These are phyloP conservation scores for Loxodonta africana DNA, from an alignment of 2,113 vertebrate species.

Conservation along the genomic window DNA sequence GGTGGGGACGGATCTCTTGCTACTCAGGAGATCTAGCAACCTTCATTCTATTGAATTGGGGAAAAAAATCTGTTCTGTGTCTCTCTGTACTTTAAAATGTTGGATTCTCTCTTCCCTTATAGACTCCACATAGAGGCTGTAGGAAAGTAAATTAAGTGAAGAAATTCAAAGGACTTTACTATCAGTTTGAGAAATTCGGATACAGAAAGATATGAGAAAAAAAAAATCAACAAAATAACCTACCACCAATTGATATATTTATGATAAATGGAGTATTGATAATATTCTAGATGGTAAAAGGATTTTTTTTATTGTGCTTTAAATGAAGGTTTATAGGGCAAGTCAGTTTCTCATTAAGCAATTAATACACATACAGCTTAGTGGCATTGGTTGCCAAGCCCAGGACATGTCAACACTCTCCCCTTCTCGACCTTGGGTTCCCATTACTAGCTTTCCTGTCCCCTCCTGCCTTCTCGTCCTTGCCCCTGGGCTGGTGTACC, in stretches of 20 bases:
- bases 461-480: too few relatives aligned
- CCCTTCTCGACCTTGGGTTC: too few relatives aligned
- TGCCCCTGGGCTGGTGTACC: too few relatives aligned
- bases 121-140: not conserved
- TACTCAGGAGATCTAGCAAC: not conserved
- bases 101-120: not conserved
- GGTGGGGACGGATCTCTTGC: not conserved
- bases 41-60: not conserved
- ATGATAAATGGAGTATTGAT: not conserved
- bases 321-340: too few relatives aligned
- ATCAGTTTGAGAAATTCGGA: not conserved
- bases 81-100: not conserved
- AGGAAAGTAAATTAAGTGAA: conserved; percentile 4
- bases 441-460: too few relatives aligned
- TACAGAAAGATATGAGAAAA: not conserved
- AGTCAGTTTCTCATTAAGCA: too few relatives aligned
- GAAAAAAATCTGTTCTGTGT: not conserved
- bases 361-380: too few relatives aligned
- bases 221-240: conserved; percentile 23
- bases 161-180: not conserved
- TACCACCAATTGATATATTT: not conserved
- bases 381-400: too few relatives aligned
- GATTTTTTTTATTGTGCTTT: too few relatives aligned
- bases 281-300: not conserved
- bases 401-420: too few relatives aligned